Base-by-base conservation (phyloP, 2,113 vertebrate genomes). In the Cervus canadensis region DNA sequence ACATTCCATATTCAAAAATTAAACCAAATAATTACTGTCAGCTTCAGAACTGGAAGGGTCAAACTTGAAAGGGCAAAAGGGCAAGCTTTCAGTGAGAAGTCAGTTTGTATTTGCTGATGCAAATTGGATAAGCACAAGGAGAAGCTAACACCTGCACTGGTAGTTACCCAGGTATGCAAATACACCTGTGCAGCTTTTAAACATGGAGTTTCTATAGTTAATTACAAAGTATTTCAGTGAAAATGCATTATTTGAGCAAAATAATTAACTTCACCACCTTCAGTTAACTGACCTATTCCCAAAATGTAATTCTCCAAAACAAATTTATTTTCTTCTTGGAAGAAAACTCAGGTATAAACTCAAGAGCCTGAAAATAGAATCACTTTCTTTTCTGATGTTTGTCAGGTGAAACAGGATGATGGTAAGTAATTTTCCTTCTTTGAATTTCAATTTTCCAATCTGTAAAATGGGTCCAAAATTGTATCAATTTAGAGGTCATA, bases 21-120 rank as follows among this genome's bases (percentile, higher is more conserved):
- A 97, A 97, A 74, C 54, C 64, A 87, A 40, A 74, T 81, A 48
- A 96, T 90, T 87, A 74, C 23, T 95, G 74, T 96, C 85, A 91
- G 17, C 52, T 94, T 87, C 81, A 78, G 81, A 98, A 95, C 6
- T 82, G 36, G 45, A 91, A 89, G 83, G 54, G 87, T 81, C 89
- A 98, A 60, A 45, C n/a, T 90, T 76, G 78, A 36, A 9, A 59
- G 74, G 48, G 3, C 26, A 71, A 28, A 95, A 52, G 28, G 17
- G 19, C 94, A 93, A 62, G 3, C 43, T 40, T 15, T 67, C 52
- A 4, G 1, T 54, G 6, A 85, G 59, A 91, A 92, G 26, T 33
- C 71, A 89, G 30, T 25, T 96, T 11, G 28, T 95, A 90, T 96
- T 87, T 95, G 54, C 90, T 25, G 43, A 14, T 76, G 40, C 52